phyloP scores from a whole-genome alignment of 53 echinoderm and acorn worm genomes.

The Patiria pectinifera region DNA sequence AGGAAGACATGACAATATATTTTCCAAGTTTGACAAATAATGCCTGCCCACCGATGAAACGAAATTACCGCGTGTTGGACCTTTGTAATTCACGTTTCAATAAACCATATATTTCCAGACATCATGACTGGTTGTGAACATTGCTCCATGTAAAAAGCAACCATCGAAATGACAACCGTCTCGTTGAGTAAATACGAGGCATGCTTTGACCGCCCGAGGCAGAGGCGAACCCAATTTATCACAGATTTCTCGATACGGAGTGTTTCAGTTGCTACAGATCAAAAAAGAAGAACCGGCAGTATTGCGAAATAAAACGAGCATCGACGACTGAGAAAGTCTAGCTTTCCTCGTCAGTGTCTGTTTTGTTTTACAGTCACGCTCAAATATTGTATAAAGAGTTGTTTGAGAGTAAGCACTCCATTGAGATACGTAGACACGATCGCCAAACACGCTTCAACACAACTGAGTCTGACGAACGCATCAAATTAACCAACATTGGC shows the following conservation, averaged over 20 bases:
- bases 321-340: slow-evolving; percentile 6
- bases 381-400: neutral
- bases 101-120: slow-evolving; percentile 6
- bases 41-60: neutral
- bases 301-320: neutral
- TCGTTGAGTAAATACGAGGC: slow-evolving; percentile 11
- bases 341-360: neutral
- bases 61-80: neutral
- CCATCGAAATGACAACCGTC: neutral
- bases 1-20: neutral
- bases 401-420: neutral
- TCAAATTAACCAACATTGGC: neutral
- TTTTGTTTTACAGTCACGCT: slow-evolving; percentile 17
- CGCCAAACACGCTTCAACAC: neutral
- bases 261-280: slow-evolving; percentile 20
- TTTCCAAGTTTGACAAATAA: neutral
- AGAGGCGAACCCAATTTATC: slow-evolving; percentile 30
- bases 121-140: neutral
- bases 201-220: neutral
- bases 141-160: slow-evolving; percentile 6
- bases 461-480: neutral
- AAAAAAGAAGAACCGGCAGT: neutral
- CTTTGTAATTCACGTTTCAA: slow-evolving; percentile 6
- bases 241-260: slow-evolving; percentile 41
- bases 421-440: neutral